Base-by-base conservation (phyloP, 2,797 vertebrate genomes). In the Serranus cabrilla region DNA sequence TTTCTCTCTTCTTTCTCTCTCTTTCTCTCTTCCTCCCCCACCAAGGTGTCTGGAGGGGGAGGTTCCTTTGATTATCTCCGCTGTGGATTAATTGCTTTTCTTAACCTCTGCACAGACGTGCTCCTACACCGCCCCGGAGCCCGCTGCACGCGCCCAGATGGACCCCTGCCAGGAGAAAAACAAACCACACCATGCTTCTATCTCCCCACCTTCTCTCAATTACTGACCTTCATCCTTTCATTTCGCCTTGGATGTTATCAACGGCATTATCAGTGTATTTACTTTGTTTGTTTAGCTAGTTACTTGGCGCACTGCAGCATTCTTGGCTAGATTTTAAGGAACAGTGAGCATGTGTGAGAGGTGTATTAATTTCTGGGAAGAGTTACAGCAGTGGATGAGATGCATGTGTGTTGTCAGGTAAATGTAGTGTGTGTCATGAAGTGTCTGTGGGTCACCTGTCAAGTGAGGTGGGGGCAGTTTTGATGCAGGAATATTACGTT, bases 31-130 rank as follows among this genome's bases (percentile, higher is more conserved):
- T 31, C 66, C 78, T 52, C 80, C 79, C 76, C 81, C 76, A 70
- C 87, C 81, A 80, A 87, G 83, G 85, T 88, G 88, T 92, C 84
- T 91, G 85, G 86, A 89, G 91, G 90, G 88, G 90, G 89, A 85
- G 88, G 88, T 92, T 86, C 92, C 87, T 94, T 93, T 94, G 93
- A 94, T 95, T 94, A 92, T 93, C 90, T 91, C 88, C 83, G 87
- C 87, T 72, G 89, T 80, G 80, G 85, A 91, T 94, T 94, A 94
- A 94, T 94, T 94, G 90, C 92, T 94, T 94, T 94, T 93, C 91
- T 92, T 92, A 94, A 93, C 91, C 91, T 93, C 87, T 90, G 88
- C 87, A 83, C 87, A 91, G 86, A 78, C 80, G 84, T 83, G 87
- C 90, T 92, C 91, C 88, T 60, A 87, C 87, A 84, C 83, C 74